Percentiles rank a stretch among this genome's conserved stretches.
Conservation (phyloP, 2,797 vertebrate genomes). For the Lagocephalus sceleratus region DNA sequence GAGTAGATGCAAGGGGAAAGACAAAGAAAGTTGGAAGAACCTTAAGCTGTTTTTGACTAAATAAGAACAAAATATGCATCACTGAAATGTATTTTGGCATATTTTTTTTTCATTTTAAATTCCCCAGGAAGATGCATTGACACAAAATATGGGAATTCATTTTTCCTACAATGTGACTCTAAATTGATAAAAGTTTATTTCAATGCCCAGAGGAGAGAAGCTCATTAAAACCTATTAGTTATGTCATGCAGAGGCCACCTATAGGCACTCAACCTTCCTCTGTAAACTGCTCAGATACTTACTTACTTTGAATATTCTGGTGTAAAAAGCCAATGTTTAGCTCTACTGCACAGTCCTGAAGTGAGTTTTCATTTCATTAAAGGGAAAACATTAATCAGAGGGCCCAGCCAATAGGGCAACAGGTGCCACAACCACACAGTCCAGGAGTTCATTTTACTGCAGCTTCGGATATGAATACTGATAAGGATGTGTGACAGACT, state of each 20-base stretch:
- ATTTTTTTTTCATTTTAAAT: conserved; percentile 25
- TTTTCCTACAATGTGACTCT: conserved; percentile 1
- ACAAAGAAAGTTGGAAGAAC: conserved; percentile 28
- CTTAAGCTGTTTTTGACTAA: conserved; percentile 39
- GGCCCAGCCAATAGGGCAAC: conserved; percentile 52
- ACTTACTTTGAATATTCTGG: conserved; percentile 40
- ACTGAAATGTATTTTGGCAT: conserved; percentile 39
- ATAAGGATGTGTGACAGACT: conserved; percentile 25
- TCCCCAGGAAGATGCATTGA: conserved; percentile 38
- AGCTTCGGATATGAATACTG: conserved; percentile 49
- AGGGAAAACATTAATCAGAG: conserved; percentile 55
- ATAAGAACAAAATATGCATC: conserved; percentile 30
- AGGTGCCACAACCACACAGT: conserved; percentile 49
- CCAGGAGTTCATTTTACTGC: conserved; percentile 52
- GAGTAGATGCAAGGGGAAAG: conserved; percentile 33
- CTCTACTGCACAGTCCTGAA: conserved; percentile 51
- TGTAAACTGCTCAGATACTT: conserved; percentile 27
- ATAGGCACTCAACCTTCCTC: conserved; percentile 36
- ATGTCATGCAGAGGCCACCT: conserved; percentile 33
- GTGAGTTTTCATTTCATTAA: conserved; percentile 54
- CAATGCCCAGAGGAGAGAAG: conserved; percentile 22
- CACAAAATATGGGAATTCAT: conserved; percentile 11
- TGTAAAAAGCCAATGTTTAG: conserved; percentile 35
- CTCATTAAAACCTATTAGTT: conserved; percentile 49
- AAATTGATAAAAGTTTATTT: conserved; percentile 50